Evolutionary conservation across 1,140 invertebrate species (phyloP).

Genomic region (Zaprionus davidi): DNA sequence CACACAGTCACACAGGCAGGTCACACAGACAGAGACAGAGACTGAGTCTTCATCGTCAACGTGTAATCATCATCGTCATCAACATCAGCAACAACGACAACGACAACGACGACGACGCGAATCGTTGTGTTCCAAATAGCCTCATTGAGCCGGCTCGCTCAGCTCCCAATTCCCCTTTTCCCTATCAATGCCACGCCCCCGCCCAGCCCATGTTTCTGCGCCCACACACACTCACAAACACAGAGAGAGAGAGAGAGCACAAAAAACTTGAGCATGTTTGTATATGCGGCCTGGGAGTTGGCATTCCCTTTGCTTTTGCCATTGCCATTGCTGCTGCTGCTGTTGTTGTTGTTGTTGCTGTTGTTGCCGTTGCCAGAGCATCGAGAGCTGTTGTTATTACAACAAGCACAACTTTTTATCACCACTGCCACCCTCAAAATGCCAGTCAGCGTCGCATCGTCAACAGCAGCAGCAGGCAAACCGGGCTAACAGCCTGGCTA

Average conservation of each 20-base stretch:
- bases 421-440: conserved; percentile 77
- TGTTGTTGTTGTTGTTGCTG: conserved; percentile 9
- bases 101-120: conserved; percentile 59
- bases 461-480: conserved; percentile 49
- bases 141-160: conserved; percentile 61
- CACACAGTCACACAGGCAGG: conserved; percentile 11
- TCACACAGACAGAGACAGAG: conserved; percentile 23
- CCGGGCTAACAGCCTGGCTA: conserved; percentile 23
- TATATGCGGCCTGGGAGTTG: conserved; percentile 54
- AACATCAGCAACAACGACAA: conserved; percentile 51
- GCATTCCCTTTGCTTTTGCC: conserved; percentile 17
- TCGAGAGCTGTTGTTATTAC: conserved; percentile 75
- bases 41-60: conserved; percentile 71
- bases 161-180: conserved; percentile 25
- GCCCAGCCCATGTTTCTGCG: neutral
- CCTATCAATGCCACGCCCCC: conserved; percentile 34
- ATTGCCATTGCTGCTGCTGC: conserved; percentile 6
- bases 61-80: conserved; percentile 79
- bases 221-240: conserved; percentile 17
- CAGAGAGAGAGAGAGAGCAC: conserved; percentile 3
- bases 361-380: conserved; percentile 33
- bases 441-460: conserved; percentile 78
- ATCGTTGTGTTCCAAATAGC: conserved; percentile 79
- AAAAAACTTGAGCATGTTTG: conserved; percentile 51
- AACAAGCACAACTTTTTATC: conserved; percentile 80